Base-by-base conservation (phyloP, 2,797 vertebrate species). In the Tokudaia tokunoshimensis region DNA sequence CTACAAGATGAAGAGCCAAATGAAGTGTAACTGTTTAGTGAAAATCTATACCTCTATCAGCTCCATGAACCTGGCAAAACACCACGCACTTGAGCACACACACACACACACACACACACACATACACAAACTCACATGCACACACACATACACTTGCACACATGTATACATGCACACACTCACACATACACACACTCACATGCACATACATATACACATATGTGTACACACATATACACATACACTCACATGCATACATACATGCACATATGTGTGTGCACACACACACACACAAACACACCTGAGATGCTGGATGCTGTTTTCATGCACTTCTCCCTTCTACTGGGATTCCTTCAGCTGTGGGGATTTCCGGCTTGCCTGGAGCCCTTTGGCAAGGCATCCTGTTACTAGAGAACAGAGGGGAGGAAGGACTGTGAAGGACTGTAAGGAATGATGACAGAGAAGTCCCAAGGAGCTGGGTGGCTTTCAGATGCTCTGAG, bases 41-140 rank as follows among this genome's bases (percentile, higher is more conserved):
- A 89, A 93, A 91, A 92, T 65, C 44, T 65, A 31, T 26, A 83
- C 26, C 26, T 76, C 29, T 78, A n/a, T 41, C 41, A 52, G 26
- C 44, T 91, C 31, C 3, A 0, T 6, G 26, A 2, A 9, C 20
- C 10, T 19, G 15, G n/a, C 1, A 29, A 47, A 76, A 72, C 22
- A 15, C 12, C 47, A 44, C 12, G 0, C 24, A 14, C 20, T 29
- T 2, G 67, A n/a, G 4, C 55, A 6, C 10, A 3, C 7, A 14
- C 3, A 11, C 26, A 3, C 11, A 13, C 26, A 29, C 15, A 4
- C 67, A 34, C 17, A 31, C 29, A 31, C 12, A 31, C 12, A 67
- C 26, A 1, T 4, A 13, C 20, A 67, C 44, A 63, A 13, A 41
- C 44, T 22, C 0, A 37, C 11, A 74, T 34, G 14, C 63, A 31